Percentiles rank a stretch among this genome's conserved stretches.
These are phyloP conservation scores for Papilio glaucus DNA, from an alignment of 1,140 invertebrate species.

Conservation along the genomic window DNA sequence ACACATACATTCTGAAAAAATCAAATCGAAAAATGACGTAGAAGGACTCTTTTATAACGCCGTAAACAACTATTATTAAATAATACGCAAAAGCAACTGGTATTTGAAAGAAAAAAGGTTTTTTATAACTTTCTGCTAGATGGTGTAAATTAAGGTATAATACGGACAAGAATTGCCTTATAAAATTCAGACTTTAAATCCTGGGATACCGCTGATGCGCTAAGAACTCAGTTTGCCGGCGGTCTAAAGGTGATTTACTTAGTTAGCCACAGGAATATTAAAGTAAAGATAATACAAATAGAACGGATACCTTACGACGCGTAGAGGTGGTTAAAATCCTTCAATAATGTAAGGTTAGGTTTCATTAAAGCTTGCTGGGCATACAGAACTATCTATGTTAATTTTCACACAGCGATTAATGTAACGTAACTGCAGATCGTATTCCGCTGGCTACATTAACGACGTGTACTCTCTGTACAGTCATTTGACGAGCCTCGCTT, in stretches of 20 bases:
- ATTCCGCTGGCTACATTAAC: neutral
- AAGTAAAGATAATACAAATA: slow-evolving; percentile 50
- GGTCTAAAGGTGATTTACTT: slow-evolving; percentile 32
- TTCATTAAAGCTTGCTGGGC: slow-evolving; percentile 59
- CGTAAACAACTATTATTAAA: too few relatives aligned
- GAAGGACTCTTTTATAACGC: too few relatives aligned
- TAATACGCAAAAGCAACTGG: neutral
- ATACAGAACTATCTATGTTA: slow-evolving; percentile 38
- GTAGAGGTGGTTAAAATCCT: slow-evolving; percentile 55
- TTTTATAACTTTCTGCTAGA: neutral
- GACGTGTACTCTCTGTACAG: neutral
- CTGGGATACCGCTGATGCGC: slow-evolving; percentile 35
- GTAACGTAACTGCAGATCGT: neutral
- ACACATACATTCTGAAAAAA: too few relatives aligned
- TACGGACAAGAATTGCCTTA: slow-evolving; percentile 37
- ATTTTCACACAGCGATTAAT: slow-evolving; percentile 40
- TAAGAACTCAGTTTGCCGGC: slow-evolving; percentile 39
- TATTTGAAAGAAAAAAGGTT: slow-evolving; percentile 21
- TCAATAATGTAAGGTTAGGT: slow-evolving; percentile 57
- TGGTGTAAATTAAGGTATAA: slow-evolving; percentile 31
- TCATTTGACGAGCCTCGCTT: neutral
- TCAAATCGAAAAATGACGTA: too few relatives aligned
- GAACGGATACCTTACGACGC: slow-evolving; percentile 48
- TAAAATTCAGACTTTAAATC: slow-evolving; percentile 38
- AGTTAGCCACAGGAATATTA: slow-evolving; percentile 42